These are phyloP conservation scores for Paramormyrops kingsleyae DNA, from an alignment of 2,113 vertebrate genomes.

Conservation along the genomic window DNA sequence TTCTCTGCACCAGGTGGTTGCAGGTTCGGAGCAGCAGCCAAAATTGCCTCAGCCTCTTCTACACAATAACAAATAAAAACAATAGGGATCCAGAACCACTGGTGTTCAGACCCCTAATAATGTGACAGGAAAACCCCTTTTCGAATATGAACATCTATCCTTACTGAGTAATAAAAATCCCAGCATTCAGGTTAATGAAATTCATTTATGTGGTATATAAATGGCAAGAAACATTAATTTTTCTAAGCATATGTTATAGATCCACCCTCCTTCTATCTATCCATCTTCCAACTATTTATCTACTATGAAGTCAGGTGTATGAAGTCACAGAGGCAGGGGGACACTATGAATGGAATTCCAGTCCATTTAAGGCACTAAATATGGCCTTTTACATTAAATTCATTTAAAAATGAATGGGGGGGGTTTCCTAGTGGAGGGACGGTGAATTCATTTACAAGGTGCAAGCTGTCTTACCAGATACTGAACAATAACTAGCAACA, in stretches of 20 bases:
- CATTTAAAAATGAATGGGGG: too few relatives aligned
- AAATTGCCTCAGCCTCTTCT: background rate
- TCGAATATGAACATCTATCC: background rate
- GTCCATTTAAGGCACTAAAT: background rate
- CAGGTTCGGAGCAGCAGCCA: background rate
- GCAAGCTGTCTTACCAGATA: background rate
- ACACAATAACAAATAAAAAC: background rate
- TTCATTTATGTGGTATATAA: background rate
- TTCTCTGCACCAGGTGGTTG: background rate
- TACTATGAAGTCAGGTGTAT: background rate
- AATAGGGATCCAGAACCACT: background rate
- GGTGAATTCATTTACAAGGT: background rate
- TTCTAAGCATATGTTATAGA: background rate
- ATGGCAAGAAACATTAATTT: background rate
- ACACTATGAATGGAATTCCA: background rate
- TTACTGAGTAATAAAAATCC: background rate
- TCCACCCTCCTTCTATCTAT: background rate
- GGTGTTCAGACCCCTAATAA: background rate
- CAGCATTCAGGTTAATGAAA: background rate
- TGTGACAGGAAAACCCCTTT: background rate
- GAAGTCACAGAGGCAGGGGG: background rate
- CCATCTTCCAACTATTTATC: background rate
- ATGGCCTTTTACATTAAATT: background rate
- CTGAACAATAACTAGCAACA: background rate
- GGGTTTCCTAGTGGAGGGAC: background rate